These are phyloP conservation scores for Conus ventricosus DNA, from an alignment of 1,140 invertebrate genomes.

Conservation along the genomic window DNA sequence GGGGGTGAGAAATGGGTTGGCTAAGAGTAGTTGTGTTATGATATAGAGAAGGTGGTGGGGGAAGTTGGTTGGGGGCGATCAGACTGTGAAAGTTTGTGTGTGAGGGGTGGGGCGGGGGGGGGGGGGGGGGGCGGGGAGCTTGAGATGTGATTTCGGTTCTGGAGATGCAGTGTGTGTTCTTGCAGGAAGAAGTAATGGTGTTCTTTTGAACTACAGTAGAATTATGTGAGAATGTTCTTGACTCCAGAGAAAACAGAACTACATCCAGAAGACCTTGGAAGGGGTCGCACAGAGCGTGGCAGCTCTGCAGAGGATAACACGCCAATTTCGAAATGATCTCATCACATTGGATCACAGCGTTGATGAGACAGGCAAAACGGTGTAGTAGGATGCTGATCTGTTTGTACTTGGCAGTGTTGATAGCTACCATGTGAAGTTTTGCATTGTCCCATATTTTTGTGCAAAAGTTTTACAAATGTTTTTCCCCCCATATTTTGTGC, in stretches of 20 bases:
- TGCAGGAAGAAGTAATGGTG: too few relatives aligned
- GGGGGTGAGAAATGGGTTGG: neutral
- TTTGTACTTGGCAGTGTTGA: too few relatives aligned
- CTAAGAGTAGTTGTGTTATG: too few relatives aligned
- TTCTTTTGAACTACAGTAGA: neutral
- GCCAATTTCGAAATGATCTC: slow-evolving; percentile 96
- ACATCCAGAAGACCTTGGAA: slow-evolving; percentile 97
- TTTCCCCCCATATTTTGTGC: too few relatives aligned
- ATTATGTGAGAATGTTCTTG: neutral
- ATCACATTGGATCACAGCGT: slow-evolving; percentile 94
- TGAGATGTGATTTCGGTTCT: neutral
- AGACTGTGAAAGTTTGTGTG: neutral
- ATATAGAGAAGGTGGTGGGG: too few relatives aligned
- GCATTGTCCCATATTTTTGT: too few relatives aligned
- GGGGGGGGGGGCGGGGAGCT: neutral
- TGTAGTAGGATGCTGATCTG: too few relatives aligned
- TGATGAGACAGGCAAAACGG: slow-evolving; percentile 73
- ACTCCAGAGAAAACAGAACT: slow-evolving; percentile 87
- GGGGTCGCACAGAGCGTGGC: slow-evolving; percentile 97
- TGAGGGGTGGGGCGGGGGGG: too few relatives aligned
- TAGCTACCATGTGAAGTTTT: too few relatives aligned
- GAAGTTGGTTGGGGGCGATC: too few relatives aligned
- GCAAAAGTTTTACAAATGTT: too few relatives aligned
- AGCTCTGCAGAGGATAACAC: slow-evolving; percentile 94
- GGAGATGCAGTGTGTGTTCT: neutral